Conservation (phyloP, 2,113 vertebrate genomes). For the Canis aureus region DNA sequence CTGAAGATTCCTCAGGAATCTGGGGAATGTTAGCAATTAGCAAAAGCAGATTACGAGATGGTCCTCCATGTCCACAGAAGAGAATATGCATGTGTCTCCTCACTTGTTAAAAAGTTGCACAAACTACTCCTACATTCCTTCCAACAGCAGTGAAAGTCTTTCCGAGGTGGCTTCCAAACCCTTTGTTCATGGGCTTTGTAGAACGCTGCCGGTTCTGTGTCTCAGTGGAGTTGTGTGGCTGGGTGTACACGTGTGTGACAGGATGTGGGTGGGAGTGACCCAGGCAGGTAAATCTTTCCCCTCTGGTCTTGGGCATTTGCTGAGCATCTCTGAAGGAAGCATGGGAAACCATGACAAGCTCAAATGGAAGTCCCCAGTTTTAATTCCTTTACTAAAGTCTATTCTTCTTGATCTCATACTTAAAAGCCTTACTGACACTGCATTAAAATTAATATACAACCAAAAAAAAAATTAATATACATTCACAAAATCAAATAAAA, state of each 20-base stretch:
- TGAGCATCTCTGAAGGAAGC: background rate
- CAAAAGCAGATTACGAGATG: background rate
- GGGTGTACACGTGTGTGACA: background rate
- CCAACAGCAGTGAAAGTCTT: background rate
- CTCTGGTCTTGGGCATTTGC: background rate
- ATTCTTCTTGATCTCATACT: background rate
- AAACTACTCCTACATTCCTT: background rate
- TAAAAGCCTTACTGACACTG: background rate
- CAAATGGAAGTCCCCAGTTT: background rate
- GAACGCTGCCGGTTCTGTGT: background rate
- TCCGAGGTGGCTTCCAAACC: background rate
- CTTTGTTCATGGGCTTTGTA: background rate
- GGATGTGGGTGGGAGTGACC: background rate
- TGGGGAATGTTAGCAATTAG: background rate
- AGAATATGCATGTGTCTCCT: background rate
- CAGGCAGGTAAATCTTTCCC: background rate
- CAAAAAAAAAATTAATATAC: background rate
- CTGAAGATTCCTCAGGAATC: background rate
- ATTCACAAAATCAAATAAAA: constrained; percentile 8
- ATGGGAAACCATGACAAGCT: background rate
- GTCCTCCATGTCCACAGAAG: background rate
- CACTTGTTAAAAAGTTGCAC: background rate
- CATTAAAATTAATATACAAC: background rate
- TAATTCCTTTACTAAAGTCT: background rate
- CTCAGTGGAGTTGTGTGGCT: background rate